Evolutionary conservation across 2,113 vertebrate species (phyloP).

Genomic region (Mus spicilegus): DNA sequence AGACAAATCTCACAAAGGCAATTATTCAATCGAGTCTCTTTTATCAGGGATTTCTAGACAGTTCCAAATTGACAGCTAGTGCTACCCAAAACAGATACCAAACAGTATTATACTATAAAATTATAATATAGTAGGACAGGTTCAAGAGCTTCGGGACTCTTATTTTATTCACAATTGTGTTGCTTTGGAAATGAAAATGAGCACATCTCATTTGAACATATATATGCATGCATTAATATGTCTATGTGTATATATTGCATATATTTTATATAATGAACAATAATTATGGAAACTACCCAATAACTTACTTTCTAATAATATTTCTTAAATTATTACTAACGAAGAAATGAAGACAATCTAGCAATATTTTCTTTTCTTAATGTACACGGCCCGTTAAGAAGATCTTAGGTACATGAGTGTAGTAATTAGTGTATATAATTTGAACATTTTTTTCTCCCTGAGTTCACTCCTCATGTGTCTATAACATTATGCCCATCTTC

Average conservation of each 20-base stretch:
- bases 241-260: not conserved
- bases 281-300: not conserved
- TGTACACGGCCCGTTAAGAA: not conserved
- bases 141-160: not conserved
- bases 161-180: not conserved
- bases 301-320: not conserved
- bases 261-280: not conserved
- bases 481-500: not conserved
- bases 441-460: not conserved
- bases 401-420: not conserved
- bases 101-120: not conserved
- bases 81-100: not conserved
- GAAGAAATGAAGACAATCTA: not conserved
- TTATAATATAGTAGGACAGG: not conserved
- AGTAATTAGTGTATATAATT: not conserved
- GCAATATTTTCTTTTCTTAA: not conserved
- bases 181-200: not conserved
- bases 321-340: not conserved
- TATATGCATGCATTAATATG: not conserved
- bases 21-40: not conserved
- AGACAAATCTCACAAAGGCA: not conserved
- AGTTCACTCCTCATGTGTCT: rapidly evolving
- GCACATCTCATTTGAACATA: not conserved
- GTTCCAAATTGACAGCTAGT: not conserved
- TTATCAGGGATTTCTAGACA: not conserved